Evolutionary conservation across 2,797 vertebrate genomes (phyloP), one percentile per base, ranked within the genome.

Genomic region (Mastacembelus armatus): DNA sequence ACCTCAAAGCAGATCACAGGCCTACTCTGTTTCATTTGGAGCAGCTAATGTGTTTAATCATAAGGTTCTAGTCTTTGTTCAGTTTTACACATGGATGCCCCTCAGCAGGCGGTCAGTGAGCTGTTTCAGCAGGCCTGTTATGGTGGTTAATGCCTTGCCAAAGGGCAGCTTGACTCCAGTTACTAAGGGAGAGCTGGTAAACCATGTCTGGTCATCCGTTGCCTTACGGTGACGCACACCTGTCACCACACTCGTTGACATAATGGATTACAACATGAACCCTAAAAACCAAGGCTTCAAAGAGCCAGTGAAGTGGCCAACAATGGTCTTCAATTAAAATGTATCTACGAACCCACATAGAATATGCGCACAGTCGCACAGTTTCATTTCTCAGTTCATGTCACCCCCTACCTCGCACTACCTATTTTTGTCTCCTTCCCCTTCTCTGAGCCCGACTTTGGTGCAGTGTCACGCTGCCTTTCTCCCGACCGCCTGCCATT

Each of bases 361-460:
- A 38, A 10, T 26, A 26, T 26, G 16, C 15, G n/a, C 29, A 5
- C 18, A 49, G 33, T 16, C 39, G 11, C 35, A n/a, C 49, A 45
- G 15, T 19, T 40, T 15, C 3, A 32, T 57, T 30, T 62, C 56
- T 62, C 42, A 42, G 29, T 59, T 36, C 40, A 32, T 45, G 40
- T 38, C 67, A 55, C 54, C 49, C 18, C 24, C 48, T 38, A 4
- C 45, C 5, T 63, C 57, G 36, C 39, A 14, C 52, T 5, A 35
- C 33, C 68, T 78, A 72, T 81, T 81, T 81, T 26, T 33, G 58
- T 78, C 66, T 63, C 38, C 19, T 15, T 33, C 22, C 33, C 56
- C 19, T 42, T 19, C 57, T 59, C 50, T 50, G 21, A 11, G 27
- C 14, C 39, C 14, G 30, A 62, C 19, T 55, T n/a, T 48, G 51